Evolutionary conservation across 1,140 invertebrate genomes (phyloP).

Genomic region (Drosophila sucinea): DNA sequence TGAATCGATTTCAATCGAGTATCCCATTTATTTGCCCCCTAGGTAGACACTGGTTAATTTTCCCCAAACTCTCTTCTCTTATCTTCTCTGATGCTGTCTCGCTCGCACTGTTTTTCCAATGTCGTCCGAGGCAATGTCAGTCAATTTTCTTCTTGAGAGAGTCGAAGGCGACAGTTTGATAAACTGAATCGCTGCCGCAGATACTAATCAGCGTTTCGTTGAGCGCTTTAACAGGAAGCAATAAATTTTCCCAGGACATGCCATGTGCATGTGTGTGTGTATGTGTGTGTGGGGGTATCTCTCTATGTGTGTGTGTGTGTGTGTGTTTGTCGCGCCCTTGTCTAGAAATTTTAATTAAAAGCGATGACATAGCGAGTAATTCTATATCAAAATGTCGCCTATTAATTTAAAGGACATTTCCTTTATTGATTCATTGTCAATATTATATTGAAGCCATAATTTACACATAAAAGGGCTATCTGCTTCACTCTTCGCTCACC

Average conservation of each 20-base stretch:
- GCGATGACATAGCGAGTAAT: slow-evolving; percentile 82
- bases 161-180: slow-evolving; percentile 74
- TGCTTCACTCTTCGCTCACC: slow-evolving; percentile 3
- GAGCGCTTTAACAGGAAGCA: slow-evolving; percentile 69
- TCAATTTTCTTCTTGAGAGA: slow-evolving; percentile 56
- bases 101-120: neutral
- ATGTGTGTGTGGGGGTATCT: slow-evolving; percentile 16
- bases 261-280: slow-evolving; percentile 29
- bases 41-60: neutral
- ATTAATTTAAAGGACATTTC: slow-evolving; percentile 82
- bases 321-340: slow-evolving; percentile 59
- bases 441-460: slow-evolving; percentile 81
- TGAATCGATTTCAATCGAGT: no score
- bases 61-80: no score
- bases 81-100: neutral
- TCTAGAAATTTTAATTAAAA: slow-evolving; percentile 82
- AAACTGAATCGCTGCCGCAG: slow-evolving; percentile 68
- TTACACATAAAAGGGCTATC: slow-evolving; percentile 77
- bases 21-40: neutral
- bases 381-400: slow-evolving; percentile 82
- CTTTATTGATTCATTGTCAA: slow-evolving; percentile 82
- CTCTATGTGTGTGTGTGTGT: slow-evolving; percentile 25
- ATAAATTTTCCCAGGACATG: slow-evolving; percentile 72
- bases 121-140: slow-evolving; percentile 55
- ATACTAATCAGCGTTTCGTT: slow-evolving; percentile 72